phyloP scores from a whole-genome alignment of 2,113 vertebrate genomes.

The Embiotoca jacksoni region DNA sequence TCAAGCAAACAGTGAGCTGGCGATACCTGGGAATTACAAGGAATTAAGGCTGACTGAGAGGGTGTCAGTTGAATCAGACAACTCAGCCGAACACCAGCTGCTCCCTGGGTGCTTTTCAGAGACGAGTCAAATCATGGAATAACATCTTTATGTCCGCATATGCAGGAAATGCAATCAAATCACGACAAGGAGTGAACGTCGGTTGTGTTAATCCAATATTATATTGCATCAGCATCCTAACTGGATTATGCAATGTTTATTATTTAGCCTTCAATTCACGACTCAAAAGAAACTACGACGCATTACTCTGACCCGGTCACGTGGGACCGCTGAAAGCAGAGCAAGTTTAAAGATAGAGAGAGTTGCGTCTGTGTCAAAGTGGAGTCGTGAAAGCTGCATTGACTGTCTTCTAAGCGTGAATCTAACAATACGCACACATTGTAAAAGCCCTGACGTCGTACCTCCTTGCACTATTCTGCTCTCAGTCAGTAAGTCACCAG shows the following conservation, averaged over 20 bases:
- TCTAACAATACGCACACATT: neutral
- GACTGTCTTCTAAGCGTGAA: slow-evolving; percentile 5
- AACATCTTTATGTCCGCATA: neutral
- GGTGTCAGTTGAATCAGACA: slow-evolving; percentile 15
- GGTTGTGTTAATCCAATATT: neutral
- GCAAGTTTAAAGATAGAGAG: neutral
- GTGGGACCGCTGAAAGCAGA: neutral
- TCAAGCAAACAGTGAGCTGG: slow-evolving; percentile 11
- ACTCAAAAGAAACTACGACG: neutral
- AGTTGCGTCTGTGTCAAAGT: slow-evolving; percentile 1
- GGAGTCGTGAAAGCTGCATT: slow-evolving; percentile 5
- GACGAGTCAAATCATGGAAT: neutral
- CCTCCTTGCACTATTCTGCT: slow-evolving; percentile 11
- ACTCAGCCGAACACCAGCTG: neutral
- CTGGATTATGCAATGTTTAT: neutral
- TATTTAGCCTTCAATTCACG: neutral
- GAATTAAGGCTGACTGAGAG: slow-evolving; percentile 23
- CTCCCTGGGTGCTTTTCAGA: slow-evolving; percentile 2
- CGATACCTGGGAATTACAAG: slow-evolving; percentile 24
- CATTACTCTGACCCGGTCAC: neutral
- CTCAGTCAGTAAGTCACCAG: slow-evolving; percentile 29
- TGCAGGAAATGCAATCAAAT: neutral
- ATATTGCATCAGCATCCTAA: neutral
- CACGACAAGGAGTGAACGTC: neutral
- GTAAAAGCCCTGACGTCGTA: slow-evolving; percentile 11